Base-by-base conservation (phyloP, 2,888 invertebrate genomes). In the Ecliptopera silaceata region DNA sequence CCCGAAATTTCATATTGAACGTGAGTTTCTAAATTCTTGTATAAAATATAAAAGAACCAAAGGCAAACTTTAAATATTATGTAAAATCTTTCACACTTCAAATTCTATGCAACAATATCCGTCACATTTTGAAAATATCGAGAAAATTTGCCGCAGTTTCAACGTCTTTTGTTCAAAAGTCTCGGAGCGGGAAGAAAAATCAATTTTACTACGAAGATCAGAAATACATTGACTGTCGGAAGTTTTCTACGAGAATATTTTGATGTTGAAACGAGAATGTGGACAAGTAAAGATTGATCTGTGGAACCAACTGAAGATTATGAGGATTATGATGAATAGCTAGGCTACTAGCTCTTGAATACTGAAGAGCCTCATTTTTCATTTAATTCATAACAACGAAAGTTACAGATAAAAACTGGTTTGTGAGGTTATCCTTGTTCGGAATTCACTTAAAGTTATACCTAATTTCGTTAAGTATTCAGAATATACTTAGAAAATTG, bases 191-290 rank as follows among this genome's bases (percentile, higher is more conserved):
- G 53, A 13, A 46, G 45, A 49, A 58, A 54, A 58, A 57, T 55
- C 55, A 36, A 61, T 52, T 61, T 58, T 39, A 15, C 34, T 31
- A 17, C 38, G 39, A 55, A 57, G 51, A 61, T 61, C 61, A 56
- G 46, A 61, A 52, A 52, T 61, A 55, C 54, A 61, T 61, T 57
- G 64, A 52, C 59, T 61, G 51, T 48, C 17, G 39, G 45, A 42
- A 50, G 54, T 47, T 47, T 59, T 47, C 41, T 38, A 17, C 20
- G 29, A 29, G 39, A 42, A 11, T 41, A 53, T 26, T 42, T 18
- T 4, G 4, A 17, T 11, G 20, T 42, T 42, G 11, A 39, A 18
- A 29, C 10, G 12, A 36, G 22, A 29, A 15, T 3, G 6, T 20
- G 1, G 6, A 15, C 17, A 6, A 36, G 10, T 10, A 41, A n/a